Evolutionary conservation across 2,797 vertebrate species (phyloP).

Genomic region (Sorex maritimensis): DNA sequence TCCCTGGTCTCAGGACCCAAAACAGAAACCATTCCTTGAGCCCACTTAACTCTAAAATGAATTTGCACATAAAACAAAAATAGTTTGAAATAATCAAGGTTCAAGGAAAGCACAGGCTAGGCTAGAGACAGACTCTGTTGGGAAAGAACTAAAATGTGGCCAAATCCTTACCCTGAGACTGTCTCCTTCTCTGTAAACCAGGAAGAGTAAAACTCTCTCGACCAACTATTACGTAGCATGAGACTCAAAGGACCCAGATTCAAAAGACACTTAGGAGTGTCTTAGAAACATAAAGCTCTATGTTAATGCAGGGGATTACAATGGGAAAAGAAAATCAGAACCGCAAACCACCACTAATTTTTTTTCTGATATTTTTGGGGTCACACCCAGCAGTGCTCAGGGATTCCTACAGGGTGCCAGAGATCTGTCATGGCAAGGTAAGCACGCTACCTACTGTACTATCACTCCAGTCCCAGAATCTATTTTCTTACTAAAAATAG

Average conservation of each 20-base stretch:
- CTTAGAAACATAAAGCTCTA: conserved; percentile 22
- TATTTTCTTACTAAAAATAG: not conserved
- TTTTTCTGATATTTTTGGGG: not conserved
- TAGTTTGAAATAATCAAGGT: not conserved
- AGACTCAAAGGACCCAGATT: conserved; percentile 13
- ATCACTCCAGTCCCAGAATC: too few relatives aligned
- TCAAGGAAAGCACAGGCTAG: conserved; percentile 30
- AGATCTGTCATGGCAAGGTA: too few relatives aligned
- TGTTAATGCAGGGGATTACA: not conserved
- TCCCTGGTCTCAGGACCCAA: not conserved
- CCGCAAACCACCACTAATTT: not conserved
- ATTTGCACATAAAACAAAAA: conserved; percentile 52
- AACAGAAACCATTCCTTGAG: not conserved
- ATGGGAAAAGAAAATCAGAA: conserved; percentile 44
- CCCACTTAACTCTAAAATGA: not conserved
- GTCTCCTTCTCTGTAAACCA: conserved; percentile 42
- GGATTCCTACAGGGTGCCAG: too few relatives aligned
- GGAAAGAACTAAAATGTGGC: conserved; percentile 51
- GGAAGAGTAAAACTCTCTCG: conserved; percentile 15
- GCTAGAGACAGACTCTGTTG: conserved; percentile 45
- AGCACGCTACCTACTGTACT: too few relatives aligned
- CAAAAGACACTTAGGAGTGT: not conserved
- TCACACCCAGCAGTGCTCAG: too few relatives aligned
- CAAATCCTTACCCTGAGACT: conserved; percentile 12
- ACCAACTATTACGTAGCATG: not conserved